These are phyloP conservation scores for Orthosia gracilis DNA, from an alignment of 2,888 invertebrate genomes.

Conservation along the genomic window DNA sequence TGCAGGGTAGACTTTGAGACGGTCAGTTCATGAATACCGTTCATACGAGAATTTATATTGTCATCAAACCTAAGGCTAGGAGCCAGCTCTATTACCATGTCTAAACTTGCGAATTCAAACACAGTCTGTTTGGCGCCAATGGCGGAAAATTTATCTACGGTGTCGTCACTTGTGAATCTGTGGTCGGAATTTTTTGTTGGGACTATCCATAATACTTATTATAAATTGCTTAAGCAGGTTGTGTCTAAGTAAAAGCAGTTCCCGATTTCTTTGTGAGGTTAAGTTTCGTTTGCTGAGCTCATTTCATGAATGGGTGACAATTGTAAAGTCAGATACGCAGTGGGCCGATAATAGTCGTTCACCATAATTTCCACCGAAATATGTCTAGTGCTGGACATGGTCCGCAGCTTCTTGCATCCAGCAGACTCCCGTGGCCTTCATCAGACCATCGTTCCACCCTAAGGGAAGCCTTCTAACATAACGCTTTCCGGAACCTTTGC, in stretches of 20 bases:
- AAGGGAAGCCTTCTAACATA: too few relatives aligned
- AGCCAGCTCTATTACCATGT: conserved; percentile 81
- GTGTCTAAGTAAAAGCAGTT: neutral
- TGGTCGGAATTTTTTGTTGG: neutral
- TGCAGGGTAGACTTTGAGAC: neutral
- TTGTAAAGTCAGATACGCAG: too few relatives aligned
- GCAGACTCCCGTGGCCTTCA: too few relatives aligned
- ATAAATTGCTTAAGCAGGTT: neutral
- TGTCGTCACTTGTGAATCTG: conserved; percentile 24
- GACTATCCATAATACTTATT: too few relatives aligned
- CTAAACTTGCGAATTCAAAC: conserved; percentile 78
- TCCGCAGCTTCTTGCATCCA: too few relatives aligned
- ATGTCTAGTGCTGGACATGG: neutral
- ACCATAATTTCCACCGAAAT: neutral
- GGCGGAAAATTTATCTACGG: conserved; percentile 54
- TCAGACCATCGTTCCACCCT: too few relatives aligned
- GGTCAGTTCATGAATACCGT: neutral
- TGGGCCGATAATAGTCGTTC: neutral
- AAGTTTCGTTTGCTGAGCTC: too few relatives aligned
- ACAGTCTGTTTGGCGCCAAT: conserved; percentile 63
- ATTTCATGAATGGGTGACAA: too few relatives aligned
- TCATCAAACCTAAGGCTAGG: too few relatives aligned
- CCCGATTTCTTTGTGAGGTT: neutral
- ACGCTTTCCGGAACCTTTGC: too few relatives aligned
- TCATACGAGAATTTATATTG: too few relatives aligned